Base-by-base conservation (phyloP, 2,888 invertebrate genomes). In the Ctena decussata region DNA sequence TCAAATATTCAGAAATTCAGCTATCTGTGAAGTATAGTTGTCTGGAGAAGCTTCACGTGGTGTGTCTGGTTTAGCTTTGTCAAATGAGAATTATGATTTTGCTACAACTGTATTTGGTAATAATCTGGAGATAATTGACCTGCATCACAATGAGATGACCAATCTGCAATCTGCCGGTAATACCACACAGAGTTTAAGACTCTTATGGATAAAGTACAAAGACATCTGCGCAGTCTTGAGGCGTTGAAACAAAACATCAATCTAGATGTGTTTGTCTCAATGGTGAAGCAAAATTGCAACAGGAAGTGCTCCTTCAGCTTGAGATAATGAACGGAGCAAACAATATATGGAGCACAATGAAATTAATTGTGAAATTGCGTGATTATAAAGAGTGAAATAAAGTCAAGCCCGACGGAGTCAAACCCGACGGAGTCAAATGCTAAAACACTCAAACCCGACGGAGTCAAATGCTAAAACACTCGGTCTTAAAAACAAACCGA, bases 1-100 rank as follows among this genome's bases (percentile, higher is more conserved):
- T n/a, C n/a, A n/a, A n/a, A n/a, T n/a, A n/a, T n/a, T n/a, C n/a
- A n/a, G n/a, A n/a, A n/a, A n/a, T n/a, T n/a, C n/a, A n/a, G n/a
- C n/a, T n/a, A n/a, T n/a, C n/a, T n/a, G n/a, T n/a, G n/a, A n/a
- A n/a, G n/a, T n/a, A n/a, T n/a, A n/a, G n/a, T n/a, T n/a, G n/a
- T n/a, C n/a, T n/a, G n/a, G n/a, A n/a, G n/a, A n/a, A n/a, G n/a
- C n/a, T n/a, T n/a, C n/a, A n/a, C n/a, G n/a, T n/a, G n/a, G 74
- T 30, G 35, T 75, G 35, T 70, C 65, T 1, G 81, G 85, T 46
- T 53, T 80, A 69, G 44, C 84, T 41, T 41, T 84, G 53, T 53
- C 84, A 49, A 72, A 72, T 71, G 84, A 84, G 35, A 84, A 81
- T 73, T 81, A 80, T 37, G 49, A 77, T 27, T 46, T 84, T 2